Conservation (phyloP, 1,140 invertebrate species). For the Ceratosolen solmsi region DNA sequence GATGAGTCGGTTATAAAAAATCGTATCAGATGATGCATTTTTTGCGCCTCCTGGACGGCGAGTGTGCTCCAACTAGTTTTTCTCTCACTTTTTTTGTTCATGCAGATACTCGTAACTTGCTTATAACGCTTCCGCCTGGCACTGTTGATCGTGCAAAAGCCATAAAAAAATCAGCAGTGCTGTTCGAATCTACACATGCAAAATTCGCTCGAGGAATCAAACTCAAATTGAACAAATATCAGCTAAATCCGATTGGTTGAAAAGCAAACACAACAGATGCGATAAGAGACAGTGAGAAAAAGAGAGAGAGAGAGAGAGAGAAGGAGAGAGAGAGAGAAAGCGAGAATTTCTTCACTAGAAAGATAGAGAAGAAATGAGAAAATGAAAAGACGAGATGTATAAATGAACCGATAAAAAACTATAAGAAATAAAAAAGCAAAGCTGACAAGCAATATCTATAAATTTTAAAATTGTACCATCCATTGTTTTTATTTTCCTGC, state of each 20-base stretch:
- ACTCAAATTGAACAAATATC: not conserved
- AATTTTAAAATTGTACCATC: conserved; percentile 53
- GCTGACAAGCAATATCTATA: conserved; percentile 61
- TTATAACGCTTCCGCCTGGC: conserved; percentile 30
- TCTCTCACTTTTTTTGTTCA: not conserved
- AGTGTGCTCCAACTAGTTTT: too few relatives aligned
- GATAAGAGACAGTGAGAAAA: not conserved
- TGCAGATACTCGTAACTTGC: conserved; percentile 35
- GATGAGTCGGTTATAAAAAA: conserved; percentile 36
- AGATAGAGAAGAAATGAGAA: not conserved
- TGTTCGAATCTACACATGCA: too few relatives aligned
- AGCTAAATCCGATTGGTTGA: not conserved
- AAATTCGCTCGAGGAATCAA: not conserved
- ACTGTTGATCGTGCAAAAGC: conserved; percentile 13
- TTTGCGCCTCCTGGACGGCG: too few relatives aligned
- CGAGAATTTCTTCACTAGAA: not conserved
- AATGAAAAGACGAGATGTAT: not conserved
- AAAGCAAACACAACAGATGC: not conserved
- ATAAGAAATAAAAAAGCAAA: conserved; percentile 14
- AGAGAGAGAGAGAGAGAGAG: not conserved
- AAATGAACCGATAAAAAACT: conserved; percentile 53
- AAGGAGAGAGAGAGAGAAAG: not conserved
- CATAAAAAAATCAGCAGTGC: conserved; percentile 39
- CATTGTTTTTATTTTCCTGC: conserved; percentile 54
- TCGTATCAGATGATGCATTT: conserved; percentile 31